Evolutionary conservation across 1,140 invertebrate species (phyloP).

Genomic region (Caenorhabditis latens): DNA sequence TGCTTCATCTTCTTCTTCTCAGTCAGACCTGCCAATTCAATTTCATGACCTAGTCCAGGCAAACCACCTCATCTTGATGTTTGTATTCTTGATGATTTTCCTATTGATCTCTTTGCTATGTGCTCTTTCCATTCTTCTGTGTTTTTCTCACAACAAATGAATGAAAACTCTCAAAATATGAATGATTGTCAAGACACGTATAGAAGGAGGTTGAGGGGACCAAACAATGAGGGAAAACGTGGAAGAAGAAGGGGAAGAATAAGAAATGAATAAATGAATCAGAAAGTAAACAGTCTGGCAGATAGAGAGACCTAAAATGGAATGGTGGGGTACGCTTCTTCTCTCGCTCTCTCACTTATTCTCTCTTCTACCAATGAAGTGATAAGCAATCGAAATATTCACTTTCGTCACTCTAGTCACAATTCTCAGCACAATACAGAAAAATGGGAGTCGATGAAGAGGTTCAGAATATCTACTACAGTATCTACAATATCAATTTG

Average conservation of each 20-base stretch:
- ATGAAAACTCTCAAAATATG: neutral
- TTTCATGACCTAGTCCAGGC: constrained; percentile 25
- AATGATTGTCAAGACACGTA: neutral
- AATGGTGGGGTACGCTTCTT: neutral
- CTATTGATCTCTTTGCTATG: neutral
- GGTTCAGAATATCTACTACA: constrained; percentile 57
- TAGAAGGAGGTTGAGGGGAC: neutral
- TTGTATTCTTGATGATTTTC: constrained; percentile 25
- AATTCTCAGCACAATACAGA: neutral
- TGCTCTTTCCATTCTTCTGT: constrained; percentile 12
- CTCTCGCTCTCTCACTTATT: neutral
- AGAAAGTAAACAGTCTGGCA: constrained; percentile 4
- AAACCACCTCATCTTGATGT: constrained; percentile 8
- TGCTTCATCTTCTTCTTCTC: no score
- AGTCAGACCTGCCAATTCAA: neutral
- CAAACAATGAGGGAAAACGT: neutral
- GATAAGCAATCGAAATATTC: constrained; percentile 32
- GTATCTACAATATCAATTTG: constrained; percentile 52
- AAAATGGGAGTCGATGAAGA: constrained; percentile 60
- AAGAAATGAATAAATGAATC: constrained; percentile 31
- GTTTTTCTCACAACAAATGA: neutral
- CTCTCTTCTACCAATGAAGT: neutral
- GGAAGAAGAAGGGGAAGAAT: neutral
- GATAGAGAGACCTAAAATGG: neutral
- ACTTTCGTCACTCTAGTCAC: neutral